Evolutionary conservation across 2,113 vertebrate species (phyloP).

Genomic region (cat (Felis catus)): DNA sequence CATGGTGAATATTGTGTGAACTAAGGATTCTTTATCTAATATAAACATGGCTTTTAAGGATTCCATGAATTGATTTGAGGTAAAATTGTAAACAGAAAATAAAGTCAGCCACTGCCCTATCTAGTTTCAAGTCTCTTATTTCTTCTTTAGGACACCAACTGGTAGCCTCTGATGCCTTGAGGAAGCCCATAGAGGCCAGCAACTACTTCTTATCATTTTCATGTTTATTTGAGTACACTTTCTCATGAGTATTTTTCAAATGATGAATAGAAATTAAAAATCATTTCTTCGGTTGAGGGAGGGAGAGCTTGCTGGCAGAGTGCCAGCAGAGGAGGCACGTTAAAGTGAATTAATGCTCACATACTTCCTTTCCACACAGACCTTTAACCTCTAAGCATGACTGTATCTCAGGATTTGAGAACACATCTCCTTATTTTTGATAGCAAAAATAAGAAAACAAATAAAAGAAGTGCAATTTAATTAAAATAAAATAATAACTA

Average conservation of each 20-base stretch:
- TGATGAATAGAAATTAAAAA: not conserved
- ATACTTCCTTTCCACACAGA: not conserved
- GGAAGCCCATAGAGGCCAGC: not conserved
- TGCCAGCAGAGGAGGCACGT: rapidly evolving
- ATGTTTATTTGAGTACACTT: not conserved
- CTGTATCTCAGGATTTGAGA: not conserved
- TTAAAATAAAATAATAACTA: not conserved
- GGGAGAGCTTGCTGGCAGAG: not conserved
- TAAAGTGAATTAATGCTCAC: not conserved
- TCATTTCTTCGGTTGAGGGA: not conserved
- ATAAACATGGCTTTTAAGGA: constrained; percentile 7
- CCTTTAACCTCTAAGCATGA: not conserved
- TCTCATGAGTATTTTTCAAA: not conserved
- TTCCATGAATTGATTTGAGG: not conserved
- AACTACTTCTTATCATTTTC: not conserved
- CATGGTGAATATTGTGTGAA: not conserved
- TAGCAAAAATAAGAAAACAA: not conserved
- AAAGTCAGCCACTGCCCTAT: not conserved
- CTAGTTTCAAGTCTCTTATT: not conserved
- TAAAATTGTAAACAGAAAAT: not conserved
- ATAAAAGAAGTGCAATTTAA: not conserved
- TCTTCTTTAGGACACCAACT: not conserved
- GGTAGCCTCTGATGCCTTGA: not conserved
- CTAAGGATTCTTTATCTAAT: not conserved
- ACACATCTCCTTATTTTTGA: not conserved